These are phyloP conservation scores for Stictonetta naevosa DNA, from an alignment of 2,113 vertebrate species.

Conservation along the genomic window DNA sequence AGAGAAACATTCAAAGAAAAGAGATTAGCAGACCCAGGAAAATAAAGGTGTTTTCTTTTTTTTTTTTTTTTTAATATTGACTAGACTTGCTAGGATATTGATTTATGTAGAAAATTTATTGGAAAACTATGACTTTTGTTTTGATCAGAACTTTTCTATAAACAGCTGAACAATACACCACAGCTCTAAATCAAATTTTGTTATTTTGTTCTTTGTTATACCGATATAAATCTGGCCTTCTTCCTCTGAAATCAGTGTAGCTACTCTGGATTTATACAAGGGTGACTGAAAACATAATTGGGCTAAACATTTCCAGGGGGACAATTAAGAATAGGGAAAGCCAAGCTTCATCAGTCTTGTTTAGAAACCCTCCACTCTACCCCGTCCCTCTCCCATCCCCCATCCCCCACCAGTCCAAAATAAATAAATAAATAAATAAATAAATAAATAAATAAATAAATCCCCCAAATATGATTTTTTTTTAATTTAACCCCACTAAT, in stretches of 20 bases:
- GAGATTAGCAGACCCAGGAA: not conserved
- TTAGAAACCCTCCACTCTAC: not conserved
- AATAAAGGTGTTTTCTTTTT: not conserved
- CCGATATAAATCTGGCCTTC: not conserved
- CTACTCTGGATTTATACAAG: not conserved
- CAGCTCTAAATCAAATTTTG: not conserved
- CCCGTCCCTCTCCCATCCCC: too few species aligned
- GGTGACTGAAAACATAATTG: not conserved
- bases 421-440: not conserved
- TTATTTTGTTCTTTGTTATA: not conserved
- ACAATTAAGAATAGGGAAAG: not conserved
- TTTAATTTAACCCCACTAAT: not conserved
- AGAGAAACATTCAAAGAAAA: conserved; percentile 16
- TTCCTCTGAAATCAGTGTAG: not conserved
- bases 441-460: not conserved
- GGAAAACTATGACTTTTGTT: conserved; percentile 1
- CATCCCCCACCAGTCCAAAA: too few species aligned
- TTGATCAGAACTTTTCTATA: not conserved
- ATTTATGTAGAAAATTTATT: conserved; percentile 19
- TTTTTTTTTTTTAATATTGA: not conserved
- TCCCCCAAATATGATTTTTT: not conserved
- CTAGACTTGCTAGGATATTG: not conserved
- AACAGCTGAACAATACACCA: not conserved
- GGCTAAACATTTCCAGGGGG: not conserved
- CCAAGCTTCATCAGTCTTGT: not conserved